Percentiles rank a stretch among this genome's conserved stretches.
phyloP scores from a whole-genome alignment of 2,797 vertebrate genomes.

The Parotocinclus haroldoi region DNA sequence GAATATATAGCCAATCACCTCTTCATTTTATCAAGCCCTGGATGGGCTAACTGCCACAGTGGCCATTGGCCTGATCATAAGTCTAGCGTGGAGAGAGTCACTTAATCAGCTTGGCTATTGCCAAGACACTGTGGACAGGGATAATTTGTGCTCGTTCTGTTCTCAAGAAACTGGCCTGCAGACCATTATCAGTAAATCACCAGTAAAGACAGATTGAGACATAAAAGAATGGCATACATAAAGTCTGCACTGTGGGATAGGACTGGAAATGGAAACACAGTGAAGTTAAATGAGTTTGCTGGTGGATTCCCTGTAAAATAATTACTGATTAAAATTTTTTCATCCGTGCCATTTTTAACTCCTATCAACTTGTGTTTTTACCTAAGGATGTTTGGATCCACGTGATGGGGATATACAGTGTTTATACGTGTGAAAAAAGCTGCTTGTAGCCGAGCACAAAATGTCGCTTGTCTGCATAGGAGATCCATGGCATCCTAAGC shows the following conservation, averaged over 20 bases:
- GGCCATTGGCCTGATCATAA: slow-evolving; percentile 36
- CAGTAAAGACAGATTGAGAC: slow-evolving; percentile 38
- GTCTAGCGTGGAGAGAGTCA: slow-evolving; percentile 33
- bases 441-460: too few relatives aligned
- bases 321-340: too few relatives aligned
- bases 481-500: too few relatives aligned
- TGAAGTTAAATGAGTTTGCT: not conserved
- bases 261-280: slow-evolving; percentile 28
- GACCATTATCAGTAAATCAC: slow-evolving; percentile 52
- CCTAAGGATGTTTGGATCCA: not conserved
- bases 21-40: slow-evolving; percentile 35
- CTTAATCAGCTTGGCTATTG: slow-evolving; percentile 42
- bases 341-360: not conserved
- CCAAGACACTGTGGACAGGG: slow-evolving; percentile 39
- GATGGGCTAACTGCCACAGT: slow-evolving; percentile 36
- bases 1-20: slow-evolving; percentile 41
- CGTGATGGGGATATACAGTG: too few relatives aligned
- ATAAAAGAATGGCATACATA: slow-evolving; percentile 40
- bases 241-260: slow-evolving; percentile 24
- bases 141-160: slow-evolving; percentile 48
- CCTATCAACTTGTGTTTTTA: not conserved
- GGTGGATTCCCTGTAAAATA: too few relatives aligned
- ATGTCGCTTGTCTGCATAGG: too few relatives aligned
- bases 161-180: slow-evolving; percentile 46
- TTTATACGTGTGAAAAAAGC: too few relatives aligned